A percentile compares a stretch with the other conserved stretches of the same genome.
These are phyloP conservation scores for Apodemus agrarius DNA, from an alignment of 2,797 vertebrate genomes.

Conservation along the genomic window DNA sequence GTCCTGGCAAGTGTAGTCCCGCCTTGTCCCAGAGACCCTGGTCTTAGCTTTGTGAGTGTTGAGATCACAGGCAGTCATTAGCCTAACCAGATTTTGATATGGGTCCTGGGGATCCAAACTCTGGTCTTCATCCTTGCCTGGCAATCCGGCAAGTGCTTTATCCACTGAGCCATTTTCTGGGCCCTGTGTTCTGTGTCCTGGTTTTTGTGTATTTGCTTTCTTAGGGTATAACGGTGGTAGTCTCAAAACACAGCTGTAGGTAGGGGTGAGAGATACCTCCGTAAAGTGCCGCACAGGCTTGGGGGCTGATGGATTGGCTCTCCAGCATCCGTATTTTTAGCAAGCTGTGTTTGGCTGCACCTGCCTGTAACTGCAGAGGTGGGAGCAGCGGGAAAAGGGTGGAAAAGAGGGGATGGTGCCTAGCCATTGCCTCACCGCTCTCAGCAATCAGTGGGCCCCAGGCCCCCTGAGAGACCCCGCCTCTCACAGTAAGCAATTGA, in stretches of 20 bases:
- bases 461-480: neutral
- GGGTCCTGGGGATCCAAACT: neutral
- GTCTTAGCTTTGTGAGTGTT: neutral
- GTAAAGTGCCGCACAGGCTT: neutral
- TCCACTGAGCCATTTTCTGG: neutral
- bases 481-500: neutral
- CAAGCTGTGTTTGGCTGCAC: neutral
- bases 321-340: neutral
- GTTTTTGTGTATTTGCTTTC: neutral
- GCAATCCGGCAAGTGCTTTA: neutral
- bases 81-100: neutral
- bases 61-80: neutral
- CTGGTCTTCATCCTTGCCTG: neutral
- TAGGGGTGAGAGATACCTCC: neutral
- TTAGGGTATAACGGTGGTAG: neutral
- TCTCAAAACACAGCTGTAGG: neutral
- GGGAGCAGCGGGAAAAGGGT: neutral
- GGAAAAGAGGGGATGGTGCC: neutral
- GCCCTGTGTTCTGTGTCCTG: neutral
- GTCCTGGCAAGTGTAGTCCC: neutral
- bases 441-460: neutral
- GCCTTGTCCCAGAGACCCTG: neutral
- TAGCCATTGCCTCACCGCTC: too few relatives aligned
- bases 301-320: too few relatives aligned
- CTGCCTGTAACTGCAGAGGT: neutral